A percentile compares a stretch with the other conserved stretches of the same genome.
phyloP scores from a whole-genome alignment of 2,113 vertebrate species.

The Misgurnus mizolepis region DNA sequence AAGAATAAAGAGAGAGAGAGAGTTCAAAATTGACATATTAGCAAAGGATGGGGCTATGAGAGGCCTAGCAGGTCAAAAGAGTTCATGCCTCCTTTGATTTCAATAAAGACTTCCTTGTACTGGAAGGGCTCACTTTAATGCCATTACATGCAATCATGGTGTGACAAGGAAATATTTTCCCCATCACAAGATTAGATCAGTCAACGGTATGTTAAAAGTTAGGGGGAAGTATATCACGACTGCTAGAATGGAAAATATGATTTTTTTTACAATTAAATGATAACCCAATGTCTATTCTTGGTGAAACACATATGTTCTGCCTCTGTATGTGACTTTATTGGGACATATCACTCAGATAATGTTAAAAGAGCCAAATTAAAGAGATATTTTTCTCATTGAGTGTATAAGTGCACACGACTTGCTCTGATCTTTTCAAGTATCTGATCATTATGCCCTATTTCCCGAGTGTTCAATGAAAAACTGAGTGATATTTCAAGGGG shows the following conservation, averaged over 20 bases:
- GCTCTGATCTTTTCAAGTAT: constrained; percentile 39
- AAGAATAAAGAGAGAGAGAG: constrained; percentile 34
- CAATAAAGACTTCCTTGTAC: constrained; percentile 61
- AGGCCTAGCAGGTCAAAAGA: constrained; percentile 45
- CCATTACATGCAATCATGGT: constrained; percentile 61
- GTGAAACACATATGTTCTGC: neutral
- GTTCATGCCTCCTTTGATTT: constrained; percentile 62
- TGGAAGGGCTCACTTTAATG: constrained; percentile 54
- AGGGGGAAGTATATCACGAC: neutral
- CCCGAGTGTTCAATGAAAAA: constrained; percentile 5
- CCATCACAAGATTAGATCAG: constrained; percentile 50
- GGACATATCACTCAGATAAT: constrained; percentile 11
- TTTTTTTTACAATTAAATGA: neutral
- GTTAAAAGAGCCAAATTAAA: constrained; percentile 10
- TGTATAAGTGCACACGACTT: constrained; percentile 23
- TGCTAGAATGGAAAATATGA: too few species aligned
- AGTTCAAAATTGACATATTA: constrained; percentile 30
- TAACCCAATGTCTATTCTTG: neutral
- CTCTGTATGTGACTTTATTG: neutral
- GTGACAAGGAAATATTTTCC: constrained; percentile 53
- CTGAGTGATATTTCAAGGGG: constrained; percentile 52
- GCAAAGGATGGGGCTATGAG: constrained; percentile 48
- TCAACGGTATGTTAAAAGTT: constrained; percentile 18
- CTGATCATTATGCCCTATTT: constrained; percentile 28
- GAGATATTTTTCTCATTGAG: constrained; percentile 12